phyloP scores from a whole-genome alignment of 1,140 invertebrate genomes.

The Eubasilissa regina region DNA sequence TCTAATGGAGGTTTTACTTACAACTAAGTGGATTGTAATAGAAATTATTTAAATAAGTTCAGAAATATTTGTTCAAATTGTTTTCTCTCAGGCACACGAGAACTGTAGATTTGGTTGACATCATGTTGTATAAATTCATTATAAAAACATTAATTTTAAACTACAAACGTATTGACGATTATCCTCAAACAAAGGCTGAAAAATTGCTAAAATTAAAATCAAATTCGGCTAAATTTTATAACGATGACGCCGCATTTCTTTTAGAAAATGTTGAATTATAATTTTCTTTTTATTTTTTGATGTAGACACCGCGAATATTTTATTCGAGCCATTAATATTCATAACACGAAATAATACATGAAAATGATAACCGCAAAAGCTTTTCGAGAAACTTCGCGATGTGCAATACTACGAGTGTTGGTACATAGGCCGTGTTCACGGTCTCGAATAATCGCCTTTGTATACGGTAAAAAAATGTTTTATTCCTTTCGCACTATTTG shows the following conservation, averaged over 20 bases:
- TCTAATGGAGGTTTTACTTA: too few species aligned
- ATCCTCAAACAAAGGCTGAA: not conserved
- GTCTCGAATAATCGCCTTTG: not conserved
- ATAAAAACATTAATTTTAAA: not conserved
- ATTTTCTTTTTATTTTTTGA: too few species aligned
- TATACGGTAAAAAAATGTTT: not conserved
- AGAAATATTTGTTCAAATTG: too few species aligned
- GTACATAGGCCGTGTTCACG: not conserved
- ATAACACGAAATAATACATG: slow-evolving; percentile 23
- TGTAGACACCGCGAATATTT: not conserved
- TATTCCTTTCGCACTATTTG: not conserved
- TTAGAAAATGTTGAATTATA: not conserved
- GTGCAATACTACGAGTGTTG: not conserved
- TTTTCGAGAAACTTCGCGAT: not conserved
- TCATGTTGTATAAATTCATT: not conserved
- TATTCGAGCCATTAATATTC: not conserved
- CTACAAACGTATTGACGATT: not conserved
- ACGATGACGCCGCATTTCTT: not conserved
- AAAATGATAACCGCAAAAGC: slow-evolving; percentile 18
- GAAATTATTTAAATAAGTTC: too few species aligned
- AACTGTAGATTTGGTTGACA: not conserved
- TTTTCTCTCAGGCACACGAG: too few species aligned
- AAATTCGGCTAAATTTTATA: not conserved
- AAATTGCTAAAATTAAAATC: not conserved
- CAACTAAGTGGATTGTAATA: too few species aligned